phyloP scores from a whole-genome alignment of 2,113 vertebrate species.

The Tychaedon coryphoeus region DNA sequence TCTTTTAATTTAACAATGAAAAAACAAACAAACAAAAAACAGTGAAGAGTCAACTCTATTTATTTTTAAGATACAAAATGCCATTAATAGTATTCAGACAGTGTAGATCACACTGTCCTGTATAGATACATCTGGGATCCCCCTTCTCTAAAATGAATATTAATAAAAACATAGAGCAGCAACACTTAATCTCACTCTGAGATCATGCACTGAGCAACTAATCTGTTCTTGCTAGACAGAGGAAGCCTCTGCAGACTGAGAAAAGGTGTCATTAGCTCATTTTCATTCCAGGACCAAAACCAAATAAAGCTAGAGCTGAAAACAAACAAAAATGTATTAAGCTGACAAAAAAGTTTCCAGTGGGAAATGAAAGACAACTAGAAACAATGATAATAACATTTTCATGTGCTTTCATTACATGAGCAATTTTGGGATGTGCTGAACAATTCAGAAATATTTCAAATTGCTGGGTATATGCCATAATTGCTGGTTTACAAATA shows the following conservation, averaged over 20 bases:
- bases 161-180: not conserved
- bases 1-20: not conserved
- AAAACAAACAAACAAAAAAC: not conserved
- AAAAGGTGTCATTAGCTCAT: conserved; percentile 51
- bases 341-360: conserved; percentile 61
- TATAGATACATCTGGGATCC: not conserved
- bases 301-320: conserved; percentile 61
- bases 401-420: conserved; percentile 57
- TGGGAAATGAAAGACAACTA: conserved; percentile 59
- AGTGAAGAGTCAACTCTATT: not conserved
- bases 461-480: conserved; percentile 54
- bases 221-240: not conserved
- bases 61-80: not conserved
- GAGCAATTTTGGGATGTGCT: conserved; percentile 52
- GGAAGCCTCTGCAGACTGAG: not conserved
- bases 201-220: not conserved
- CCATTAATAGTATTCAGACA: not conserved
- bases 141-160: not conserved
- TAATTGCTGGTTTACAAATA: conserved; percentile 65
- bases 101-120: not conserved
- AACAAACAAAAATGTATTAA: conserved; percentile 66
- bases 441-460: conserved; percentile 63
- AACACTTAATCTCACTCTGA: not conserved
- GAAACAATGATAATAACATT: conserved; percentile 65
- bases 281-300: conserved; percentile 47